These are phyloP conservation scores for Digitonthophagus gazella DNA, from an alignment of 2,888 invertebrate genomes.

Conservation along the genomic window DNA sequence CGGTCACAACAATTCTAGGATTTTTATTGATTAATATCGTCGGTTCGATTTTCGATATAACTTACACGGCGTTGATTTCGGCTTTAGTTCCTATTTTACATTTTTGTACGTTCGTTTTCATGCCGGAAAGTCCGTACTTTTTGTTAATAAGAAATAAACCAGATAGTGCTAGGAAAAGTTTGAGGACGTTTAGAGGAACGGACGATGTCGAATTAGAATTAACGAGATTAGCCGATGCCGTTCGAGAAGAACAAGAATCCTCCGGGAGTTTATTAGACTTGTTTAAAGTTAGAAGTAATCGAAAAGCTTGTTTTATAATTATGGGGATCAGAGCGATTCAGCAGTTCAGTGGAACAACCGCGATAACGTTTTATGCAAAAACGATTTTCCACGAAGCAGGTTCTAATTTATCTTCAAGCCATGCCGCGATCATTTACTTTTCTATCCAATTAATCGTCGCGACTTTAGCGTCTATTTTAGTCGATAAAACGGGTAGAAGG, in stretches of 20 bases:
- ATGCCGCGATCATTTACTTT: conserved; percentile 44
- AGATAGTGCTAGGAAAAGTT: conserved; percentile 51
- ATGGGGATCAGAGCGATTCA: conserved; percentile 59
- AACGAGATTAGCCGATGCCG: conserved; percentile 40
- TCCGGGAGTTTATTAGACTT: conserved; percentile 58
- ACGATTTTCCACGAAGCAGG: conserved; percentile 50
- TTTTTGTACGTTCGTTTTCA: conserved; percentile 52
- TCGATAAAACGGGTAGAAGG: conserved; percentile 58
- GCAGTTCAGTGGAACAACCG: conserved; percentile 60
- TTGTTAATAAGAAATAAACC: conserved; percentile 48
- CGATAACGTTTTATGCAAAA: conserved; percentile 63
- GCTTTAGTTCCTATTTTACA: conserved; percentile 52
- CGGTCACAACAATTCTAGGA: conserved; percentile 55
- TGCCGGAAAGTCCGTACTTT: conserved; percentile 62
- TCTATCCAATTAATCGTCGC: conserved; percentile 60
- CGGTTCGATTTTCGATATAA: conserved; percentile 53
- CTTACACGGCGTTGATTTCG: conserved; percentile 53
- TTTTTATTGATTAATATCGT: conserved; percentile 56
- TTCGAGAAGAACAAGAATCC: conserved; percentile 52
- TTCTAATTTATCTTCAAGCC: conserved; percentile 47
- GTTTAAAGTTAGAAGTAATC: conserved; percentile 56
- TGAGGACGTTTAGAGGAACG: conserved; percentile 53
- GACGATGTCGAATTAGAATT: conserved; percentile 53
- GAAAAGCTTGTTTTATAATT: conserved; percentile 63
- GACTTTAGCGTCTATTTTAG: conserved; percentile 57